These are phyloP conservation scores for Gonocerus acuteangulatus DNA, from an alignment of 2,888 invertebrate species.

Conservation along the genomic window DNA sequence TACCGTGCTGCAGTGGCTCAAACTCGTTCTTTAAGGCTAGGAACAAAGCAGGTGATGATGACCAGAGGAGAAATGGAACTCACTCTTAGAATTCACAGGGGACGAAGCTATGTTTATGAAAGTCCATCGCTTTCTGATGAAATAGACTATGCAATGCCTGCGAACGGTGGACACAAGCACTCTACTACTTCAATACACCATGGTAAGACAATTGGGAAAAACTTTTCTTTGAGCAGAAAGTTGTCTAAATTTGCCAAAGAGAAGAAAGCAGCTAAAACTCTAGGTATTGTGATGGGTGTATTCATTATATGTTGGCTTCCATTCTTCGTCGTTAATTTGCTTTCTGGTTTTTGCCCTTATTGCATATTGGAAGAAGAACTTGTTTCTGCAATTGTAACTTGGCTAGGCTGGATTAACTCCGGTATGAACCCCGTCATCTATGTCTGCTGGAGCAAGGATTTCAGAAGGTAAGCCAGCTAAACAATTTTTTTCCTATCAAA, in stretches of 20 bases:
- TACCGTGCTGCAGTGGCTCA: constrained; percentile 90
- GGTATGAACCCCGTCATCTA: constrained; percentile 97
- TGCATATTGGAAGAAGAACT: constrained; percentile 84
- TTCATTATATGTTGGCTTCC: constrained; percentile 97
- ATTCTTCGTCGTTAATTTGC: constrained; percentile 88
- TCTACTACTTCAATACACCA: constrained; percentile 49
- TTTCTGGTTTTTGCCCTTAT: constrained; percentile 77
- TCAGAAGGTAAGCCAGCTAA: constrained; percentile 57
- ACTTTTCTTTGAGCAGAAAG: constrained; percentile 87
- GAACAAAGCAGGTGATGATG: constrained; percentile 81
- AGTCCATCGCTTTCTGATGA: constrained; percentile 43
- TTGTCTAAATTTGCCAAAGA: constrained; percentile 93
- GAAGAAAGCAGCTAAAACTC: constrained; percentile 93
- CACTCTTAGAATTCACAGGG: constrained; percentile 87
- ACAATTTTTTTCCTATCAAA: neutral
- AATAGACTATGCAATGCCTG: constrained; percentile 56
- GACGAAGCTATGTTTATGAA: constrained; percentile 50
- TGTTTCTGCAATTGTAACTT: constrained; percentile 80
- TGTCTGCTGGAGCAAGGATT: constrained; percentile 96
- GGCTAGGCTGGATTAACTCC: constrained; percentile 93
- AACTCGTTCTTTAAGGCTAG: constrained; percentile 80
- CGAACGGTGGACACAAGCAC: constrained; percentile 62
- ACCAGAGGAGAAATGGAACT: constrained; percentile 78
- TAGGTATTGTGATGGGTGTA: constrained; percentile 94
- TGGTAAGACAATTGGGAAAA: constrained; percentile 59